phyloP scores from a whole-genome alignment of 2,888 invertebrate genomes.

The Notodonta dromedarius region DNA sequence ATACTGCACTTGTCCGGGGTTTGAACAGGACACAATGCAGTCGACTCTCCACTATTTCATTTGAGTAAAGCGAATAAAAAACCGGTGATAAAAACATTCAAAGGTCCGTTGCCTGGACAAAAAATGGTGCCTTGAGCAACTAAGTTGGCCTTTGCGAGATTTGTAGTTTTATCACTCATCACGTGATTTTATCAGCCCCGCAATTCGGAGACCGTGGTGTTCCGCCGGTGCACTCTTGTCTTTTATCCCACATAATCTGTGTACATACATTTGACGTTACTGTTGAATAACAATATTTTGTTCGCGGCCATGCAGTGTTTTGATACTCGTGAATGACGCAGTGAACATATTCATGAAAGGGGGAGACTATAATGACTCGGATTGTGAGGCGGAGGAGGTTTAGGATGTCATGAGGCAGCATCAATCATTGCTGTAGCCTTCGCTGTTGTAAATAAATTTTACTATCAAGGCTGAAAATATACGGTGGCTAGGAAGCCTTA shows the following conservation, averaged over 20 bases:
- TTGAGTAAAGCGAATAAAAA: not conserved
- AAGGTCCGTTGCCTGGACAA: constrained; percentile 5
- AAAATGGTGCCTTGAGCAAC: constrained; percentile 19
- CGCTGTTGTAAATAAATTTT: no score
- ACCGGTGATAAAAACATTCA: not conserved
- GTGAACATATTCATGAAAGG: no score
- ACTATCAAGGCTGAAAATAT: no score
- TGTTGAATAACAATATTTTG: constrained; percentile 1
- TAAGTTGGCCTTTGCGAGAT: constrained; percentile 16
- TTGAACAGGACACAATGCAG: not conserved
- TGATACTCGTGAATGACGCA: no score
- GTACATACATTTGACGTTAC: not conserved
- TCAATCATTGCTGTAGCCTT: no score
- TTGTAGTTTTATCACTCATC: constrained; percentile 22
- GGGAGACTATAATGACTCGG: no score
- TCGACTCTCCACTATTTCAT: not conserved
- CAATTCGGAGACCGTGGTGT: constrained; percentile 6
- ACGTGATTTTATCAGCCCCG: constrained; percentile 21
- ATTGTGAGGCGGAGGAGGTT: no score
- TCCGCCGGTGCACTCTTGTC: not conserved
- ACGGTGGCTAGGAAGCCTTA: no score
- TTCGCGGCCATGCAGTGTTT: not conserved
- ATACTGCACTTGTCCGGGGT: not conserved
- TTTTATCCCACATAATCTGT: not conserved
- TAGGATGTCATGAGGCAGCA: no score